Evolutionary conservation across 2,888 invertebrate species (phyloP), one percentile per base, ranked within the genome.

Genomic region (Salpingus planirostris): DNA sequence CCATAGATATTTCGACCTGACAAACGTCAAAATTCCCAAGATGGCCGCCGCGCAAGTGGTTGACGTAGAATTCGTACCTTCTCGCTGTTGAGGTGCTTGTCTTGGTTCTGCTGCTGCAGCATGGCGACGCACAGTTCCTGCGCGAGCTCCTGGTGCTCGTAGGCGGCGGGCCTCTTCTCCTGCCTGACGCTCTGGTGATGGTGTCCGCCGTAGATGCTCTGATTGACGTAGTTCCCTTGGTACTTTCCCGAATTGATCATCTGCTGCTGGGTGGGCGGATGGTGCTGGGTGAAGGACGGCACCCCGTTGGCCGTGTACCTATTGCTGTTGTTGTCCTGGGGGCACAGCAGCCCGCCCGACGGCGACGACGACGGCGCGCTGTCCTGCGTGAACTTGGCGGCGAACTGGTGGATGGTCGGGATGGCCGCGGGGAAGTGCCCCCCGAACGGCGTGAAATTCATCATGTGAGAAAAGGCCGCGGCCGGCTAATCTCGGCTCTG

Each of bases 381-480:
- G 21, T 64, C 64, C 65, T 73, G 57, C 65, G 73, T 53, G 40
- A 79, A 72, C 69, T 85, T 80, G 41, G 86, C 80, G 18, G 82
- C 76, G 63, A 87, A 87, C 65, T 88, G 87, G 63, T 87, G 85
- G 58, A 88, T 83, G 36, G 80, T 77, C 44, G 86, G 84, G 49
- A 86, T 76, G 49, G 80, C 73, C 46, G 78, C 75, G 50, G 82
- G 80, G 60, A 81, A 84, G 65, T 78, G 86, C 52, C 81, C 79
- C 52, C 83, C 82, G 63, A 87, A 88, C 46, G 86, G 85, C 55
- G 86, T 77, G 69, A 88, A 88, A 71, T 88, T 88, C 88, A 88
- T 88, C 57, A 12, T 43, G 29, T 30, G 25, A n/a, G n/a, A n/a
- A n/a, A n/a, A n/a, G n/a, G n/a, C n/a, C n/a, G n/a, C n/a, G 18